Conservation (phyloP, 2,797 vertebrate species). For the Hipposideros larvatus region DNA sequence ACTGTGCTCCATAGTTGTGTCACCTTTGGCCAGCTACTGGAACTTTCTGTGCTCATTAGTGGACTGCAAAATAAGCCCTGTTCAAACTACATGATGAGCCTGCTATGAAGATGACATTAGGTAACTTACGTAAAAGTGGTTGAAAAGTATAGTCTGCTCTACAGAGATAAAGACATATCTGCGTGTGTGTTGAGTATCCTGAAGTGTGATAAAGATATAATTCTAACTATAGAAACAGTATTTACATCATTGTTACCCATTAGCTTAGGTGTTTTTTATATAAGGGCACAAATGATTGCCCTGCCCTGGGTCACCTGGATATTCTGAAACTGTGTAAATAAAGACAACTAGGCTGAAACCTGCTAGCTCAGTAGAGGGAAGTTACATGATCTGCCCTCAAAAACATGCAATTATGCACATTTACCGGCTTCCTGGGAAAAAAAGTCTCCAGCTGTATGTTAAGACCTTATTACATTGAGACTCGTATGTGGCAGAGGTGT, state of each 20-base stretch:
- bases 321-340: neutral
- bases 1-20: neutral
- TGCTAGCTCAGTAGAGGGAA: neutral
- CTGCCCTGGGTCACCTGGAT: neutral
- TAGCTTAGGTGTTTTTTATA: neutral
- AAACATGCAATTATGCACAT: neutral
- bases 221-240: neutral
- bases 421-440: neutral
- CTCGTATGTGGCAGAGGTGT: neutral
- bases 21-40: neutral
- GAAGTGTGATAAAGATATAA: slow-evolving; percentile 5
- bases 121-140: neutral
- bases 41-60: neutral
- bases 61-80: neutral
- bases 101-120: neutral
- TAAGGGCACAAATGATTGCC: neutral
- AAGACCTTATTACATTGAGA: neutral
- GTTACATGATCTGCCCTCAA: neutral
- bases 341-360: neutral
- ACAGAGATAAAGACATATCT: neutral
- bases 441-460: neutral
- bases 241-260: neutral
- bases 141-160: neutral
- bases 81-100: neutral
- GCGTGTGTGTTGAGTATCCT: neutral